phyloP scores from a whole-genome alignment of 2,113 vertebrate species.

The Sceloporus tristichus region DNA sequence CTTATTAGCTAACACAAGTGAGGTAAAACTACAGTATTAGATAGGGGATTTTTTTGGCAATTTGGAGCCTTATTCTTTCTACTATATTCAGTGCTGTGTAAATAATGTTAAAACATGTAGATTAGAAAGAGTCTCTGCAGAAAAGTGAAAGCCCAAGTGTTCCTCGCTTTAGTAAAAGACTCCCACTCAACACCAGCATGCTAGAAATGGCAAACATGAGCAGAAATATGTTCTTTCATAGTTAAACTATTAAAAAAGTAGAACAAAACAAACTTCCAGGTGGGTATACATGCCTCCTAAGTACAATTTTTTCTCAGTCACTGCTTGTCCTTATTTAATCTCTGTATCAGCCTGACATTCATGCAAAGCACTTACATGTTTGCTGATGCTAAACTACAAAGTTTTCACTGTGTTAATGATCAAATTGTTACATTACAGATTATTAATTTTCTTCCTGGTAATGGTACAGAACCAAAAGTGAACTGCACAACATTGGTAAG shows the following conservation, averaged over 20 bases:
- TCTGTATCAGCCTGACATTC: no score
- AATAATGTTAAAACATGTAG: background rate
- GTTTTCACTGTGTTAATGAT: rapidly evolving
- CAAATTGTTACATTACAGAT: constrained; percentile 77
- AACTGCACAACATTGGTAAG: constrained; percentile 86
- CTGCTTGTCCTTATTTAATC: no score
- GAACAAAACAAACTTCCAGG: background rate
- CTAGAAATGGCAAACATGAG: background rate
- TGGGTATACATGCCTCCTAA: no score
- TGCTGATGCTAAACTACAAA: background rate
- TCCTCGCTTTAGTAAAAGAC: background rate
- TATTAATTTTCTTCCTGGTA: constrained; percentile 84
- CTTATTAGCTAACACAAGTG: background rate
- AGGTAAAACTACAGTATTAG: background rate
- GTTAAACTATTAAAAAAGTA: background rate
- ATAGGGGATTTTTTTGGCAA: background rate
- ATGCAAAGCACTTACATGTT: background rate
- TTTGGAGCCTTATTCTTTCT: background rate
- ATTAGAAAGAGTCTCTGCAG: background rate
- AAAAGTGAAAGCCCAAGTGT: background rate
- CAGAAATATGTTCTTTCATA: background rate
- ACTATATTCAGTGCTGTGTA: background rate
- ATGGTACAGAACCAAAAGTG: constrained; percentile 76
- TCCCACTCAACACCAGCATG: background rate
- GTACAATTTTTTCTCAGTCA: background rate